Evolutionary conservation across 2,888 invertebrate genomes (phyloP), one percentile per base, ranked within the genome.

Genomic region (Diarsia rubi): DNA sequence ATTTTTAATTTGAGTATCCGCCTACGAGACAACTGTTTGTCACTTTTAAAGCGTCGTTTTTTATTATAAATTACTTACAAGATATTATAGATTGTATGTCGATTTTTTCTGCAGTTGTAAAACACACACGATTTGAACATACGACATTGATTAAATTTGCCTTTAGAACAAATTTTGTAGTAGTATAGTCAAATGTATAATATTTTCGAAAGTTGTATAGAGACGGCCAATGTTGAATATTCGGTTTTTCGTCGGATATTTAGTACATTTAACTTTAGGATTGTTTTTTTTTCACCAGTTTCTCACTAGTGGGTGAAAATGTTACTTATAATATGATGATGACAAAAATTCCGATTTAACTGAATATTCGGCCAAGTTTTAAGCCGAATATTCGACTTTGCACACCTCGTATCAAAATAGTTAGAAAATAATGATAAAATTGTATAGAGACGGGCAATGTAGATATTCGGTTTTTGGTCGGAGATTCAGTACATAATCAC

Each of bases 161-260:
- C n/a, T 64, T 31, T 68, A 79, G 52, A 47, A 24, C 59, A 19
- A n/a, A 21, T 47, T 52, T 45, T 74, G 31, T 60, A 54, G 24
- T 80, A 80, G 45, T 45, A 16, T 81, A 76, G 54, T 60, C n/a
- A 67, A 67, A 71, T 66, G 42, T 63, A 57, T 66, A 64, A 60
- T 74, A 65, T 52, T 57, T 66, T 57, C 37, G 21, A 21, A 47
- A 6, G 16, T 24, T 73, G n/a, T 9, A 31, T 75, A 59, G 45
- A 60, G 47, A 60, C 49, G 45, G 57, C 57, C 44, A 31, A 27
- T 75, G 45, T 44, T 57, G 6, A 65, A 57, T 72, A 27, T 71
- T 37, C 24, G 19, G 12, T 45, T 45, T 37, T 49, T 14, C 14
- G 60, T 24, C 63, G 16, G 27, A 75, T 60, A 52, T 45, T 66